Evolutionary conservation across 2,888 invertebrate genomes (phyloP).

Genomic region (Drosophila atripex): DNA sequence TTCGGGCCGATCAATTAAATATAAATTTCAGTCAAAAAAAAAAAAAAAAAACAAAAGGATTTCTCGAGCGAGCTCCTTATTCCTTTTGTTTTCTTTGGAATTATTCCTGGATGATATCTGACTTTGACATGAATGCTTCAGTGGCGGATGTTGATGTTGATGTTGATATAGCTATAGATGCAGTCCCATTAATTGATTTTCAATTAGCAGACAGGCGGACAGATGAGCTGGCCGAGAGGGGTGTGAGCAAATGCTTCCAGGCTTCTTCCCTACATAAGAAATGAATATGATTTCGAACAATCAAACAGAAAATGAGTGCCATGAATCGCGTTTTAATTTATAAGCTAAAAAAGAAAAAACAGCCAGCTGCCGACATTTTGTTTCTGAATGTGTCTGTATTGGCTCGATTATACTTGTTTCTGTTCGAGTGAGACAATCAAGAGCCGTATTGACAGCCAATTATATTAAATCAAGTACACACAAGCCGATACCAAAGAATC

Average conservation of each 20-base stretch:
- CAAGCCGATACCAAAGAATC: slow-evolving; percentile 5
- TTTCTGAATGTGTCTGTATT: slow-evolving; percentile 25
- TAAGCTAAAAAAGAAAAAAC: slow-evolving; percentile 47
- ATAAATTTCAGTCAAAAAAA: slow-evolving; percentile 38
- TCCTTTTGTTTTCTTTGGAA: slow-evolving; percentile 1
- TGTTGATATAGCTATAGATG: slow-evolving; percentile 33
- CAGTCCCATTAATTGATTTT: slow-evolving; percentile 74
- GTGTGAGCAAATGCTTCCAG: slow-evolving; percentile 33
- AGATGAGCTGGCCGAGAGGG: neutral
- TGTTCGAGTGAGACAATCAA: slow-evolving; percentile 57
- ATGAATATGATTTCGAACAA: slow-evolving; percentile 55
- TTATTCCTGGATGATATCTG: slow-evolving; percentile 32
- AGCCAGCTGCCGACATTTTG: slow-evolving; percentile 74
- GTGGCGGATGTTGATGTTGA: neutral
- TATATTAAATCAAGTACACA: slow-evolving; percentile 64
- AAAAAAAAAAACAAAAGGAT: slow-evolving; percentile 67
- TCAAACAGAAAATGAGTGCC: slow-evolving; percentile 45
- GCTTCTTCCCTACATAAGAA: slow-evolving; percentile 23
- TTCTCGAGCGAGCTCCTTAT: slow-evolving; percentile 22
- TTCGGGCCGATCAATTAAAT: slow-evolving; percentile 43
- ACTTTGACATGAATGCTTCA: slow-evolving; percentile 33
- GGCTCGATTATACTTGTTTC: slow-evolving; percentile 7
- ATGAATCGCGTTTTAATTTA: slow-evolving; percentile 52
- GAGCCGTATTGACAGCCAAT: slow-evolving; percentile 72
- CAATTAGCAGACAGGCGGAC: slow-evolving; percentile 65